Conservation (phyloP, 2,797 vertebrate species). For the Melanotaenia trifasciata region DNA sequence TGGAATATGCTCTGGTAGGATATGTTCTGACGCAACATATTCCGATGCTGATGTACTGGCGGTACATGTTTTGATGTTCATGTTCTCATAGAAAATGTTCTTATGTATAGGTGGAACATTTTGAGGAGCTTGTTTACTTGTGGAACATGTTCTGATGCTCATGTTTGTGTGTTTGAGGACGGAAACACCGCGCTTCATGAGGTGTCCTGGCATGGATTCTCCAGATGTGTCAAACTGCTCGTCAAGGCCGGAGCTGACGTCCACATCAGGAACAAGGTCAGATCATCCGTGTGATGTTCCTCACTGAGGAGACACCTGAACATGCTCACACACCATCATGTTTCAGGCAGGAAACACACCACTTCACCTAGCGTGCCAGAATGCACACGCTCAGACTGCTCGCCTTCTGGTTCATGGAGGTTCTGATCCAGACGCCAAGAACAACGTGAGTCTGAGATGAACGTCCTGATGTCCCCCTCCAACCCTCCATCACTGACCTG, state of each 20-base stretch:
- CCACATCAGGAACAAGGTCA: constrained; percentile 90
- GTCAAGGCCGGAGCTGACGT: constrained; percentile 90
- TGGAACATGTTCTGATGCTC: not conserved
- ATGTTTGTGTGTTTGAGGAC: constrained; percentile 75
- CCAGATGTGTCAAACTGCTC: constrained; percentile 89
- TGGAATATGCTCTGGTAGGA: too few relatives aligned
- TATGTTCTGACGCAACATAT: too few relatives aligned
- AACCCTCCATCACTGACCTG: too few relatives aligned
- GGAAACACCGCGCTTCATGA: constrained; percentile 93
- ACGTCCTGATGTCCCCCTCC: too few relatives aligned
- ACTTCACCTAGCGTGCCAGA: constrained; percentile 93
- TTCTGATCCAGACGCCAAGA: constrained; percentile 88
- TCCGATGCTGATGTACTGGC: too few relatives aligned
- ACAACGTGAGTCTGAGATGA: constrained; percentile 83
- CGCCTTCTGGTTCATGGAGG: constrained; percentile 88
- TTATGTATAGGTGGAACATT: too few relatives aligned
- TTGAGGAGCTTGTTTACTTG: too few relatives aligned
- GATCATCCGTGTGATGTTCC: too few relatives aligned
- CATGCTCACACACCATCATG: too few relatives aligned
- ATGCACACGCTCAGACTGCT: constrained; percentile 88
- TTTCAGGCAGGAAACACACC: constrained; percentile 90
- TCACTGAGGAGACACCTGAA: too few relatives aligned
- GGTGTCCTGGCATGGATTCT: constrained; percentile 93
- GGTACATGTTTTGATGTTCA: too few relatives aligned
- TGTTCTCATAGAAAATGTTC: too few relatives aligned